phyloP scores from a whole-genome alignment of 2,888 invertebrate genomes.

The Synanthedon formicaeformis region DNA sequence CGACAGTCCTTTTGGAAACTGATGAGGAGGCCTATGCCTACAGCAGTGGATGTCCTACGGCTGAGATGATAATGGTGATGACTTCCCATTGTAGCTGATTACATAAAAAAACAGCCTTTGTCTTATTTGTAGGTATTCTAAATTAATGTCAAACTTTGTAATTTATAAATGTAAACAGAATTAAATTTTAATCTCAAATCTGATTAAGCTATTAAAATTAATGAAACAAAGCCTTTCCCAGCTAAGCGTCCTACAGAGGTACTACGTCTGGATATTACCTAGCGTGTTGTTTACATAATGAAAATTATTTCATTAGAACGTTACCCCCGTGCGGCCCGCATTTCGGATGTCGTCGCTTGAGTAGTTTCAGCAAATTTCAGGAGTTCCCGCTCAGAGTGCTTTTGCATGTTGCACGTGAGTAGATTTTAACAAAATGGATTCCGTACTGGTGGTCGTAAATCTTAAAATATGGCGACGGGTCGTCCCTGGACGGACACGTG shows the following conservation, averaged over 20 bases:
- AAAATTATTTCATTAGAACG: slow-evolving; percentile 33
- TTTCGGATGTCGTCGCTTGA: slow-evolving; percentile 21
- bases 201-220: not conserved
- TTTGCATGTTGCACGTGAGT: slow-evolving; percentile 52
- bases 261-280: not conserved
- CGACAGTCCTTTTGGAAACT: no score
- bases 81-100: no score
- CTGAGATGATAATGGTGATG: no score
- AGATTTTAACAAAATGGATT: slow-evolving; percentile 50
- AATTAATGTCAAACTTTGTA: not conserved
- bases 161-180: not conserved
- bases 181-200: not conserved
- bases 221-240: not conserved
- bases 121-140: not conserved
- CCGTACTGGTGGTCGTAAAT: slow-evolving; percentile 39
- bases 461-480: slow-evolving; percentile 36
- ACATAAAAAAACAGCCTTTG: no score
- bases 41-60: no score
- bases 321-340: slow-evolving; percentile 16
- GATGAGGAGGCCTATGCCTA: no score
- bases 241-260: not conserved
- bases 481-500: slow-evolving; percentile 39
- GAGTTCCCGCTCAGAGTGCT: slow-evolving; percentile 51
- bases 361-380: slow-evolving; percentile 36
- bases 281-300: slow-evolving; percentile 18